phyloP scores from a whole-genome alignment of 2,888 invertebrate species.

The Busseola fusca region DNA sequence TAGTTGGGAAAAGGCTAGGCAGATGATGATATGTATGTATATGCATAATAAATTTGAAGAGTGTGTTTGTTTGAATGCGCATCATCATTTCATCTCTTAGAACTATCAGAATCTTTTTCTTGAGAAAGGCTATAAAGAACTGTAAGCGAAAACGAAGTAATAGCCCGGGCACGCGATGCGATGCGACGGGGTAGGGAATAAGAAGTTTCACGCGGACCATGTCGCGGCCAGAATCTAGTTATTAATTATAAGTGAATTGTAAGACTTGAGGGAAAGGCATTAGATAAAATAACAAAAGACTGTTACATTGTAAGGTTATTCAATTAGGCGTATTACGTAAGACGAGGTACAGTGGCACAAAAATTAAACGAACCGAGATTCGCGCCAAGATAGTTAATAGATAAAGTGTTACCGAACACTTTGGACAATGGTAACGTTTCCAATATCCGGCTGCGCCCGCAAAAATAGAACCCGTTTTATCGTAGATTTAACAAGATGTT shows the following conservation, averaged over 20 bases:
- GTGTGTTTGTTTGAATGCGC: too few species aligned
- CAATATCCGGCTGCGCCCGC: conserved; percentile 57
- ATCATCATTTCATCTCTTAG: too few species aligned
- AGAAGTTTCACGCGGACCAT: too few species aligned
- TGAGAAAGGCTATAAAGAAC: too few species aligned
- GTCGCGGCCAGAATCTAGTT: not conserved
- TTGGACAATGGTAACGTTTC: conserved; percentile 56
- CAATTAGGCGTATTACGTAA: conserved; percentile 55
- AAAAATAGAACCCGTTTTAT: conserved; percentile 56
- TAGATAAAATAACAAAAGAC: conserved; percentile 30
- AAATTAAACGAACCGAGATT: conserved; percentile 52
- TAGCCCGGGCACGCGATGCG: too few species aligned
- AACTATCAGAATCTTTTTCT: too few species aligned
- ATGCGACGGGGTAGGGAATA: too few species aligned
- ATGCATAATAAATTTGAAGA: too few species aligned
- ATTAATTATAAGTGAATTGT: conserved; percentile 4
- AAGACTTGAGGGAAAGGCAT: conserved; percentile 28
- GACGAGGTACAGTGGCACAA: conserved; percentile 53
- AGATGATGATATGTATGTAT: too few species aligned
- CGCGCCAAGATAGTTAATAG: conserved; percentile 47
- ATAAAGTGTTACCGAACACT: conserved; percentile 57
- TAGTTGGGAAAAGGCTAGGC: too few species aligned
- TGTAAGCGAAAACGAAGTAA: too few species aligned
- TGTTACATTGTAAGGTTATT: conserved; percentile 53
- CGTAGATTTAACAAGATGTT: conserved; percentile 62